phyloP scores from a whole-genome alignment of 2,797 vertebrate genomes.

The Urocyon cinereoargenteus region DNA sequence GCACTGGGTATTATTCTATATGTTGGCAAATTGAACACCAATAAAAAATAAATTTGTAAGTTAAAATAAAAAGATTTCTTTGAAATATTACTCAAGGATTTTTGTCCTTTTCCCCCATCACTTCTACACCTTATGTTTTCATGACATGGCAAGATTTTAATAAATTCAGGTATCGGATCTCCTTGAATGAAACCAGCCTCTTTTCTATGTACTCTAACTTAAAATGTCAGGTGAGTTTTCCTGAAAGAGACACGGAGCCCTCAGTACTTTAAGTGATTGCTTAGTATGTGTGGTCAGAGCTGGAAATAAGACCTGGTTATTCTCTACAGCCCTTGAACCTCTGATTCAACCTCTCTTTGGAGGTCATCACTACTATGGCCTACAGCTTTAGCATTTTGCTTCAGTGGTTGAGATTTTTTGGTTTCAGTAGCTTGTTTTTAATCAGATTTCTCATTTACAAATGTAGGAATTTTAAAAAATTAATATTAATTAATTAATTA shows the following conservation, averaged over 20 bases:
- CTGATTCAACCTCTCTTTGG: neutral
- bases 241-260: neutral
- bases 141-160: neutral
- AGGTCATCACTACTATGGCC: neutral
- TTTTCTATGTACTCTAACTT: neutral
- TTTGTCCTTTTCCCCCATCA: neutral
- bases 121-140: slow-evolving; percentile 11
- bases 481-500: neutral
- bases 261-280: neutral
- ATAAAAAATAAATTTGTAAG: no score
- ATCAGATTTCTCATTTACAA: slow-evolving; percentile 44
- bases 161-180: slow-evolving; percentile 45
- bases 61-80: neutral
- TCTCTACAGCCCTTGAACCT: neutral
- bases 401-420: slow-evolving; percentile 25
- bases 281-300: neutral
- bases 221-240: neutral
- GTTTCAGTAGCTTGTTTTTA: neutral
- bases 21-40: no score
- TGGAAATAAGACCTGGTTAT: neutral
- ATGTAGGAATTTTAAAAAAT: neutral
- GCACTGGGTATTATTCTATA: no score
- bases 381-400: neutral
- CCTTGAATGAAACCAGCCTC: slow-evolving; percentile 43
- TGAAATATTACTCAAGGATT: neutral